Evolutionary conservation across 1,140 invertebrate species (phyloP).

Genomic region (Plectrocnemia conspersa): DNA sequence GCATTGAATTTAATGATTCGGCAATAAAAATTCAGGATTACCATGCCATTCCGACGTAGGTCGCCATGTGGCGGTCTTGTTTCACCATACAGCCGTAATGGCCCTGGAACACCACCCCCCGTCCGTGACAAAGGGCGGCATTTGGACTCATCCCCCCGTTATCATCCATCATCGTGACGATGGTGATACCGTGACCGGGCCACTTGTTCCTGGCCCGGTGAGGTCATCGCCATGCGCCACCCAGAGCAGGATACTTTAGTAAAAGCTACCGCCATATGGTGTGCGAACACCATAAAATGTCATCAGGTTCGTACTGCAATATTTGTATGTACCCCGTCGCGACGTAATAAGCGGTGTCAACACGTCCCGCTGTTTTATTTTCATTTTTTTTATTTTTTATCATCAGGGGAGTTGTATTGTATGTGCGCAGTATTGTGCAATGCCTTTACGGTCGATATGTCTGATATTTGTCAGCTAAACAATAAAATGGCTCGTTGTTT

Average conservation of each 20-base stretch:
- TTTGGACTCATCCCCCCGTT: background rate
- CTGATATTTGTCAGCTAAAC: conserved; percentile 7
- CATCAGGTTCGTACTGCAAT: background rate
- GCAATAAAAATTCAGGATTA: too few relatives aligned
- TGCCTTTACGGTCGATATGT: background rate
- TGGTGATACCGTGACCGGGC: background rate
- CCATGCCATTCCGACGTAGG: too few relatives aligned
- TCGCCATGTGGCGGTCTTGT: too few relatives aligned
- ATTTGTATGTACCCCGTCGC: conserved; percentile 1
- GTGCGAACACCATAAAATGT: conserved; percentile 8
- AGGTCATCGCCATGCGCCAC: conserved; percentile 12
- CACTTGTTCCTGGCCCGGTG: conserved; percentile 7
- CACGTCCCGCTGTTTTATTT: conserved; percentile 4
- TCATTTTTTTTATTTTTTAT: conserved; percentile 1
- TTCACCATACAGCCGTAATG: too few relatives aligned
- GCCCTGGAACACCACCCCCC: background rate
- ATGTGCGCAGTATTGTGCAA: background rate
- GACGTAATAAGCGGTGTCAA: conserved; percentile 18
- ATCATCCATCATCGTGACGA: background rate
- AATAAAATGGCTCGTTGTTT: too few relatives aligned
- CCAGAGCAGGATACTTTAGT: background rate
- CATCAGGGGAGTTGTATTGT: too few relatives aligned
- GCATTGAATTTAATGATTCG: too few relatives aligned
- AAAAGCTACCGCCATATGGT: conserved; percentile 15
- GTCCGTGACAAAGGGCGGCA: background rate